A percentile compares a stretch with the other conserved stretches of the same genome.
Conservation (phyloP, 2,113 vertebrate species). For the chimpanzee (Pan troglodytes) region NHGRI_mPanTro3-v2.1_pri NC_072411.2:73493501-73494000, state of each 20-base stretch:
- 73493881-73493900: not conserved
- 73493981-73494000: not conserved
- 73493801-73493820: not conserved
- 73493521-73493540: conserved; percentile 2
- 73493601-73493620: conserved; percentile 41
- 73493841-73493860: not conserved
- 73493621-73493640: not conserved
- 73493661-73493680: conserved; percentile 12
- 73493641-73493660: conserved; percentile 47
- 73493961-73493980: not conserved
- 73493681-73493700: not conserved
- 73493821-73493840: not conserved
- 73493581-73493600: not conserved
- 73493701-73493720: conserved; percentile 9
- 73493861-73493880: not conserved
- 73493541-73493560: not conserved
- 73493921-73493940: not conserved
- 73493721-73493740: not conserved
- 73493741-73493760: not conserved
- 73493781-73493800: not conserved
- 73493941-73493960: conserved; percentile 22
- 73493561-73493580: not conserved
- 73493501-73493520: conserved; percentile 24
- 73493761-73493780: conserved; percentile 39
- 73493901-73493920: not conserved